Evolutionary conservation across 2,888 invertebrate genomes (phyloP).

Genomic region (Polietes domitor): DNA sequence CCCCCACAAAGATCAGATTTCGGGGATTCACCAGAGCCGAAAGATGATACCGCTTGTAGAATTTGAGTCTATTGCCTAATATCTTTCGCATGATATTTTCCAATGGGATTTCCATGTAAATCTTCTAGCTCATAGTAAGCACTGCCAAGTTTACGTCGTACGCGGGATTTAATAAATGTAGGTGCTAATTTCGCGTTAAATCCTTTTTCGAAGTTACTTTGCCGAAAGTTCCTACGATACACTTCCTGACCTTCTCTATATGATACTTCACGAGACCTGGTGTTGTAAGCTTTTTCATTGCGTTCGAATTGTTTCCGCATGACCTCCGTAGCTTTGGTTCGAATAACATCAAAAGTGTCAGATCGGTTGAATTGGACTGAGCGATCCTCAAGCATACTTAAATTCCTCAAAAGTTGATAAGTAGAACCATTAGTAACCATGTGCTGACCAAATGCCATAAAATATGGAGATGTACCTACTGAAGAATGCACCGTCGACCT

Average conservation of each 20-base stretch:
- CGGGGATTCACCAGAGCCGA: neutral
- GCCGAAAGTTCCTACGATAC: conserved; percentile 19
- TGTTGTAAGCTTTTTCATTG: conserved; percentile 26
- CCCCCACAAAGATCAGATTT: conserved; percentile 8
- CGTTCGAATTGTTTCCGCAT: conserved; percentile 21
- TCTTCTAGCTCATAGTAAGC: conserved; percentile 30
- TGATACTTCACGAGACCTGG: neutral
- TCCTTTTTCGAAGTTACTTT: conserved; percentile 22
- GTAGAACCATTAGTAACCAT: neutral
- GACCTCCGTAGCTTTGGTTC: neutral
- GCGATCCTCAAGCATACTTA: neutral
- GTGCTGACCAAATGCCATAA: neutral
- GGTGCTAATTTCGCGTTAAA: conserved; percentile 26
- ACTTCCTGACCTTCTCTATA: conserved; percentile 26
- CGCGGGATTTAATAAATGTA: conserved; percentile 9
- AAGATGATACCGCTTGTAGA: neutral
- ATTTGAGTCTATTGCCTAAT: neutral
- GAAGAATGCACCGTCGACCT: conserved; percentile 16
- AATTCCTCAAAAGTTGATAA: neutral
- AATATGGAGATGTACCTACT: neutral
- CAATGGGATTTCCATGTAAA: neutral
- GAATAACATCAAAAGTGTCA: neutral
- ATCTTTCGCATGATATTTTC: conserved; percentile 35
- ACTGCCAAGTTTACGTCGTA: conserved; percentile 15
- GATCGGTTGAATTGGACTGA: neutral